Conservation (phyloP, 1,140 invertebrate species). For the Calephelis nemesis region DNA sequence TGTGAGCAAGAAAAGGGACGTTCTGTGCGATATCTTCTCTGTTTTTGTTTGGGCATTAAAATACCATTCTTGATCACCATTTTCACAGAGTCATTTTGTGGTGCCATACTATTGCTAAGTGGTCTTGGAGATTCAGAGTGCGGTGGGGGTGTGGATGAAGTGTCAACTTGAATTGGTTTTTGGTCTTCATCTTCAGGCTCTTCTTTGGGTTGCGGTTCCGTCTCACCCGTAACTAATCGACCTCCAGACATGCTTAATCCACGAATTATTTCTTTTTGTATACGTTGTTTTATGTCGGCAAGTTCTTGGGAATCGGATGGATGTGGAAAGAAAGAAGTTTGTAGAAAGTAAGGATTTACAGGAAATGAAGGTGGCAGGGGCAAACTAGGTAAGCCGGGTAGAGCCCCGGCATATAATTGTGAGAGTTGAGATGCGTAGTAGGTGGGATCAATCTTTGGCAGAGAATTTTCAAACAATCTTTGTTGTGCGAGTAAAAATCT, state of each 20-base stretch:
- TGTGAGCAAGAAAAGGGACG: slow-evolving; percentile 93
- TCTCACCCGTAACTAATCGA: slow-evolving; percentile 81
- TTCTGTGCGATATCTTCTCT: slow-evolving; percentile 93
- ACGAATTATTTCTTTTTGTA: slow-evolving; percentile 84
- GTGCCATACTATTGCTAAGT: slow-evolving; percentile 48
- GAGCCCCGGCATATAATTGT: slow-evolving; percentile 78
- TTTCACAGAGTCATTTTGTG: slow-evolving; percentile 84
- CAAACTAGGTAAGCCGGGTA: slow-evolving; percentile 72
- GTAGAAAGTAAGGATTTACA: slow-evolving; percentile 80
- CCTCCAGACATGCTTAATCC: slow-evolving; percentile 85
- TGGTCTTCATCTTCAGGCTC: slow-evolving; percentile 69
- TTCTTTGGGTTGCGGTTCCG: slow-evolving; percentile 57
- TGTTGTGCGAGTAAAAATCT: slow-evolving; percentile 81
- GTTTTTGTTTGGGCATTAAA: slow-evolving; percentile 94
- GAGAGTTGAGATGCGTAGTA: slow-evolving; percentile 80
- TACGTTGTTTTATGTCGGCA: slow-evolving; percentile 81
- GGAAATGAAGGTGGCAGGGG: slow-evolving; percentile 79
- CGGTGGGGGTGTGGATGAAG: slow-evolving; percentile 53
- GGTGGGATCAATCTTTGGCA: slow-evolving; percentile 79
- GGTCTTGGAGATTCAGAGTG: slow-evolving; percentile 64
- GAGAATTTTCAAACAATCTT: slow-evolving; percentile 79
- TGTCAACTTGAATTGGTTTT: slow-evolving; percentile 54
- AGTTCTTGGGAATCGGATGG: slow-evolving; percentile 81
- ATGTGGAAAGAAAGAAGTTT: slow-evolving; percentile 80
- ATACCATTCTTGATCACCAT: slow-evolving; percentile 95